Base-by-base conservation (phyloP, 2,797 vertebrate genomes). In the Rallus crepitans region DNA sequence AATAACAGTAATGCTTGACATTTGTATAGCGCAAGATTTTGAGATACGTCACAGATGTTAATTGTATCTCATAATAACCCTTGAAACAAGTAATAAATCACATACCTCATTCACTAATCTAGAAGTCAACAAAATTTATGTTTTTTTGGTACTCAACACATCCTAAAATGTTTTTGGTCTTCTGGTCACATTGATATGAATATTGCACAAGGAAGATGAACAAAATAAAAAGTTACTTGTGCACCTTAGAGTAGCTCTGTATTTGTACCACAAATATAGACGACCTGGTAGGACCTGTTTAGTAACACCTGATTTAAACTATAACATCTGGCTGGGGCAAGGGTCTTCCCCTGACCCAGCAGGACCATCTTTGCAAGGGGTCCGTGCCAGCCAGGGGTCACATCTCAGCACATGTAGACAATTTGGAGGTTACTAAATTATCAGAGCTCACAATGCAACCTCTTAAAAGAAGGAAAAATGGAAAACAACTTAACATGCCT, bases 41-140 rank as follows among this genome's bases (percentile, higher is more conserved):
- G 25, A 72, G 61, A 35, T 78, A 48, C 24, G 7, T 79, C 56
- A 60, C 11, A 66, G n/a, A 65, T 45, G 15, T 52, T 85, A 87
- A 83, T 94, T 90, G n/a, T 56, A 61, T 13, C 45, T 91, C 61
- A 86, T 21, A 83, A 65, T 90, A 96, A 76, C 12, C 35, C 17
- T 78, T 59, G 18, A 37, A 78, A n/a, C 37, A 75, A 52, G n/a
- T 75, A 91, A 81, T 68, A 93, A 77, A 24, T 35, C 33, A 12
- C 2, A 3, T 16, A 57, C 6, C 7, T 42, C 5, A n/a, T 75
- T 78, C 33, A 30, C 15, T 59, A 25, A 25, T 30, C 55, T 78
- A 33, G 64, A 84, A 93, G 9, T n/a, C 16, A 77, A 40, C 16
- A 80, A 40, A 24, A n/a, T 53, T 27, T 66, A 27, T 16, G 21